phyloP scores from a whole-genome alignment of 2,888 invertebrate species.

The Meiosimyza platycephala region DNA sequence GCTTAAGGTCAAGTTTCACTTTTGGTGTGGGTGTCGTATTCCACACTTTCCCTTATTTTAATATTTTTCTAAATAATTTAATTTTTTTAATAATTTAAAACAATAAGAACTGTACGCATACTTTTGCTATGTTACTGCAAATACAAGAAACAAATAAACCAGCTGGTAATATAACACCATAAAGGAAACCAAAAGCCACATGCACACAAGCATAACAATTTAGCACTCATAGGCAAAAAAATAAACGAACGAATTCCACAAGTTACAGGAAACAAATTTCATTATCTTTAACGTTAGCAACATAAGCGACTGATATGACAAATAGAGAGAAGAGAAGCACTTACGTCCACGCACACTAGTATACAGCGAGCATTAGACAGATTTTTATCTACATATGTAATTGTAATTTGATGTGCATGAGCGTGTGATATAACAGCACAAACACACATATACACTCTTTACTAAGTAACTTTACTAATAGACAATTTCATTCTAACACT shows the following conservation, averaged over 20 bases:
- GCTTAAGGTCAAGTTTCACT: no score
- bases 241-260: no score
- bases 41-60: not conserved
- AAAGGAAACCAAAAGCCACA: not conserved
- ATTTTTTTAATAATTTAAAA: no score
- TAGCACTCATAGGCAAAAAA: not conserved
- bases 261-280: constrained; percentile 12
- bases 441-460: not conserved
- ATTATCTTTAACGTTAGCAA: constrained; percentile 14
- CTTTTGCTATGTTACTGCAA: no score
- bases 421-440: not conserved
- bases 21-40: no score
- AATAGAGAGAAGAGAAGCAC: no score
- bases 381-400: not conserved
- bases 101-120: no score
- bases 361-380: no score
- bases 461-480: constrained; percentile 33
- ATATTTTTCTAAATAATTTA: not conserved
- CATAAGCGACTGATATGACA: not conserved
- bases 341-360: no score
- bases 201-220: constrained; percentile 8
- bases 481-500: constrained; percentile 40
- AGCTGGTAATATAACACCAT: not conserved
- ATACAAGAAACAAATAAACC: no score
- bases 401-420: not conserved